Evolutionary conservation across 35 echinoderm and acorn worm genomes (phyloP), one percentile per base, ranked within the genome.

Genomic region (Acanthaster planci): DNA sequence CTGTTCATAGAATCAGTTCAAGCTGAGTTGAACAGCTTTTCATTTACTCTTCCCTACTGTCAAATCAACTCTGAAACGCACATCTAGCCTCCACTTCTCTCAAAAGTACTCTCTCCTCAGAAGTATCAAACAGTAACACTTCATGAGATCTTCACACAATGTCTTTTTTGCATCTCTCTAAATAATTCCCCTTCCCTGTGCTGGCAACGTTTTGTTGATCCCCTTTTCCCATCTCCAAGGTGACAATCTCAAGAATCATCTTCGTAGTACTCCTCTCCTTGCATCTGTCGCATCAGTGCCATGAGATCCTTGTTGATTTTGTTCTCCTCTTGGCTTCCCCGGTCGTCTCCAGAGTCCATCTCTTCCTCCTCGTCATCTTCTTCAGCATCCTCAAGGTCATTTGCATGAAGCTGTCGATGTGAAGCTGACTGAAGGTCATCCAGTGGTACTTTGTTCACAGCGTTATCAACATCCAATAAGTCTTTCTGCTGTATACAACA

Each of bases 371-470:
- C 60, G 40, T 75, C 60, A 47, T 68, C 55, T 8, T 67, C 39
- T 35, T 68, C 82, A 68, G 54, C 52, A 7, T 64, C 82, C 35
- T 84, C 82, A 2, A 67, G 32, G 37, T 85, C 57, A 26, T 85
- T 67, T 16, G 67, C 54, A 68, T 55, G 32, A 38, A 81, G 86
- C 26, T 92, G 77, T 23, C 80, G 85, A 35, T 87, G 80, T 35
- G 72, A 87, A 8, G 84, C 23, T 39, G 90, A 78, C 35, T 72
- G 76, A 30, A 92, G 90, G 38, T 92, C 76, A 32, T 80, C 42
- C 38, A 87, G 67, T 29, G 90, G 90, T 40, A 60, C 84, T 58
- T 68, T 59, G 83, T 92, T 92, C 27, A 92, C 86, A 18, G 55
- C 4, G 44, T 86, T 59, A 55, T 87, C 84, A 47, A 47, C 12